Evolutionary conservation across 2,888 invertebrate genomes (phyloP).

Genomic region (Rhingia rostrata): DNA sequence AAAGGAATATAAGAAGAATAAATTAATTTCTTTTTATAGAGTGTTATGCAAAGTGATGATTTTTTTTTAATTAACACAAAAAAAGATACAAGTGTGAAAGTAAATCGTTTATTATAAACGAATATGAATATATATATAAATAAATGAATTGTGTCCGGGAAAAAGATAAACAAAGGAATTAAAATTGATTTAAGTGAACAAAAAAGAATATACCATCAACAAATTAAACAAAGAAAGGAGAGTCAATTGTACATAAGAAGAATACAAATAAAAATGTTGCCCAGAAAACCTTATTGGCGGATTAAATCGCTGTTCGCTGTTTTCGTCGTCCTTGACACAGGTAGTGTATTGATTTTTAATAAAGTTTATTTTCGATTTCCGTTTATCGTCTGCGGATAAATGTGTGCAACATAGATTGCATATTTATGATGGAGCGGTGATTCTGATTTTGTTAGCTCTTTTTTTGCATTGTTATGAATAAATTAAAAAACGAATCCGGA

Average conservation of each 20-base stretch:
- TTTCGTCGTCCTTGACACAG: constrained; percentile 71
- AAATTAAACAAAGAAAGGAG: constrained; percentile 3
- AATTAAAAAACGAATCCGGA: constrained; percentile 61
- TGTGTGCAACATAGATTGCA: constrained; percentile 61
- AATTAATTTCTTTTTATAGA: constrained; percentile 14
- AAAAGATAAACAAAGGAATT: constrained; percentile 31
- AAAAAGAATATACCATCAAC: constrained; percentile 6
- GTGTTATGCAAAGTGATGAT: constrained; percentile 9
- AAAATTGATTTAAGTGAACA: constrained; percentile 12
- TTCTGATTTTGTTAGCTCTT: constrained; percentile 43
- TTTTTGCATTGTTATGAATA: constrained; percentile 52
- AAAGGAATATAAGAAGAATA: neutral
- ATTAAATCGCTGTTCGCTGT: constrained; percentile 63
- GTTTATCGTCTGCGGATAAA: constrained; percentile 9
- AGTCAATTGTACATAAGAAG: constrained; percentile 9
- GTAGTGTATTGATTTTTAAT: constrained; percentile 37
- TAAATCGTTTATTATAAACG: neutral
- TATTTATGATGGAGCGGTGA: constrained; percentile 42
- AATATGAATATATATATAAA: constrained; percentile 1
- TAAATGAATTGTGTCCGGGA: constrained; percentile 34
- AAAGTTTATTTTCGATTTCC: neutral
- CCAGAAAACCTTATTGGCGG: constrained; percentile 48
- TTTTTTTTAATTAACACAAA: constrained; percentile 4
- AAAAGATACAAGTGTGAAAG: constrained; percentile 31
- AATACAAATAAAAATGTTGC: constrained; percentile 23